A percentile compares a stretch with the other conserved stretches of the same genome.
Conservation (phyloP, 1,140 invertebrate genomes). For the Atta texana region DNA sequence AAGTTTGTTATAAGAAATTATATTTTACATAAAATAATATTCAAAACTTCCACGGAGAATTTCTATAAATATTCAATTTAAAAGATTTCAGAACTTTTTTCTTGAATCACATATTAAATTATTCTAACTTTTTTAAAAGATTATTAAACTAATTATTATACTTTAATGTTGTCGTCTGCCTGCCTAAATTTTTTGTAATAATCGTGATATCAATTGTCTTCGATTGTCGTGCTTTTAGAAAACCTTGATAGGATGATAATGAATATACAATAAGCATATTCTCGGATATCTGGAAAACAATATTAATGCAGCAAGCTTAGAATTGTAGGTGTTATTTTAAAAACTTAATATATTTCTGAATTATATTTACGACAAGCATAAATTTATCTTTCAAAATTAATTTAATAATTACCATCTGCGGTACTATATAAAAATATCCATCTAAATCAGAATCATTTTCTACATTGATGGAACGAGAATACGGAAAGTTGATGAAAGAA, state of each 20-base stretch:
- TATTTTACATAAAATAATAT: slow-evolving; percentile 1
- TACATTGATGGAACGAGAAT: slow-evolving; percentile 71
- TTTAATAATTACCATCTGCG: slow-evolving; percentile 74
- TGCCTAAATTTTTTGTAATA: slow-evolving; percentile 74
- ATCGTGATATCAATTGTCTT: slow-evolving; percentile 73
- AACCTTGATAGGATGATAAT: slow-evolving; percentile 73
- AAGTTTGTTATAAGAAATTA: not conserved
- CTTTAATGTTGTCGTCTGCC: slow-evolving; percentile 65
- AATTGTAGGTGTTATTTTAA: not conserved
- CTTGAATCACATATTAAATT: not conserved
- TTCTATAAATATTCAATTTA: not conserved
- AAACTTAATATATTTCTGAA: not conserved
- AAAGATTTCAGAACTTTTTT: not conserved
- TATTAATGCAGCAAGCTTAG: not conserved
- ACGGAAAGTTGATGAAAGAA: slow-evolving; percentile 80
- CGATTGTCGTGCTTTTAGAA: slow-evolving; percentile 73
- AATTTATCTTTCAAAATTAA: slow-evolving; percentile 23
- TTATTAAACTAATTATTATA: slow-evolving; percentile 43
- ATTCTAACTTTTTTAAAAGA: not conserved
- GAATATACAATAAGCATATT: slow-evolving; percentile 72
- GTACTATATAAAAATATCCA: slow-evolving; percentile 79
- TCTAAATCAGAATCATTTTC: slow-evolving; percentile 78
- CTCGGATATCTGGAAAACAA: slow-evolving; percentile 64
- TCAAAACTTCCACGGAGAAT: not conserved
- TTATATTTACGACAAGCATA: not conserved